Base-by-base conservation (phyloP, 2,113 vertebrate species). In the Salminus brasiliensis region DNA sequence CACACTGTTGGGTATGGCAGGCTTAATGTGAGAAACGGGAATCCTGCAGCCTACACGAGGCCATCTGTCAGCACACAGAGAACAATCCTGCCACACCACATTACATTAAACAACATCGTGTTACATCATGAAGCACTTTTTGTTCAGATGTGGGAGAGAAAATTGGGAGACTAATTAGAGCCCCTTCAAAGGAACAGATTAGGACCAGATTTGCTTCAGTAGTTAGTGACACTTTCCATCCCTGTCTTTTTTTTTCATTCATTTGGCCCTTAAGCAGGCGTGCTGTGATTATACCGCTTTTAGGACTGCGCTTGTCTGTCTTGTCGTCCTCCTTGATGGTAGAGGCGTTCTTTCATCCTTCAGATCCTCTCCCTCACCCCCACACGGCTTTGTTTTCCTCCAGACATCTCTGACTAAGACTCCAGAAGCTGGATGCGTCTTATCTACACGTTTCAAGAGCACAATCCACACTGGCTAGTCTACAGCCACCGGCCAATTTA, bases 101-200 rank as follows among this genome's bases (percentile, higher is more conserved):
- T 81, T 81, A 63, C 29, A 30, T 80, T 69, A 76, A 71, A 45
- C 72, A 80, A 72, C 72, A 86, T 88, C 75, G 71, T 62, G 72
- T 73, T 71, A 74, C 78, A 65, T 71, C 72, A 83, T 76, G 73
- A 84, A 81, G 62, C 13, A 53, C 27, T 27, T 32, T 45, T 34
- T 55, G 82, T 84, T 57, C 74, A 66, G 79, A 83, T 76, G 80
- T 25, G 65, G 67, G 70, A n/a, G 55, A 57, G 67, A 45, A 62
- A 73, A 67, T 41, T 73, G 57, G 43, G 32, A 30, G 72, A 36
- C 76, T 83, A 79, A 79, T 83, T 76, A 71, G 65, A 49, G 23
- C 27, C 18, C 77, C 71, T 80, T 80, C 66, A 66, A 39, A 83
- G 59, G 41, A 57, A 30, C 36, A 15, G 72, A 76, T 83, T 76